Base-by-base conservation (phyloP, 2,797 vertebrate species). In the Salmo trutta region DNA sequence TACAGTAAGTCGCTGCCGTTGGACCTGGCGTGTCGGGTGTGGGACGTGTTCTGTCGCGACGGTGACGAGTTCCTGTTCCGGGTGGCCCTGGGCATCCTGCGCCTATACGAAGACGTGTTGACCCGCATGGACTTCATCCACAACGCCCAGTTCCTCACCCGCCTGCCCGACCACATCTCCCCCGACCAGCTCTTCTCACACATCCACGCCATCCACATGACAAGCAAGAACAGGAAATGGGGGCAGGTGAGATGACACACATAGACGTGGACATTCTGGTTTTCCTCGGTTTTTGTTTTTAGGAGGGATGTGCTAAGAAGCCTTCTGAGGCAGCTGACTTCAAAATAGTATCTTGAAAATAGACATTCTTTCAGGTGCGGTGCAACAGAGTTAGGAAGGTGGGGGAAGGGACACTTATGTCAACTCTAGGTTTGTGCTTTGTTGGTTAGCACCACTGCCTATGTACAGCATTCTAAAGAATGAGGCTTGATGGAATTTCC, bases 91-190 rank as follows among this genome's bases (percentile, higher is more conserved):
- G 98, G 97, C 84, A 95, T 99, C 88, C 95, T 99, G 89, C 95
- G 97, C 19, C 95, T 98, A 76, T 98, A 97, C 92, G 97, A 98
- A 94, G 98, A 98, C 81, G 95, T 98, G 84, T 96, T 99, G 54
- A 93, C 97, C 70, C 93, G 95, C 92, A 98, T 99, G 98, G 98
- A 99, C 94, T 99, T 99, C 87, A 99, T 99, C 92, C 98, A 98
- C 91, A 99, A 99, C 94, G 98, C 98, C 81, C 98, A 99, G 93
- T 98, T 99, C 93, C 95, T 99, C 85, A 99, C 97, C 75, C 97
- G 98, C 84, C 95, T 99, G 83, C 98, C 98, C 2, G 98, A 99
- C 80, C 95, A 97, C 90, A 95, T 98, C 84, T 95, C 95, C 7
- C 92, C 96, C 0, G 97, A 99, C 87, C 96, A 96, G 88, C 95